Base-by-base conservation (phyloP, 2,113 vertebrate species). In the Hystrix cristata region DNA sequence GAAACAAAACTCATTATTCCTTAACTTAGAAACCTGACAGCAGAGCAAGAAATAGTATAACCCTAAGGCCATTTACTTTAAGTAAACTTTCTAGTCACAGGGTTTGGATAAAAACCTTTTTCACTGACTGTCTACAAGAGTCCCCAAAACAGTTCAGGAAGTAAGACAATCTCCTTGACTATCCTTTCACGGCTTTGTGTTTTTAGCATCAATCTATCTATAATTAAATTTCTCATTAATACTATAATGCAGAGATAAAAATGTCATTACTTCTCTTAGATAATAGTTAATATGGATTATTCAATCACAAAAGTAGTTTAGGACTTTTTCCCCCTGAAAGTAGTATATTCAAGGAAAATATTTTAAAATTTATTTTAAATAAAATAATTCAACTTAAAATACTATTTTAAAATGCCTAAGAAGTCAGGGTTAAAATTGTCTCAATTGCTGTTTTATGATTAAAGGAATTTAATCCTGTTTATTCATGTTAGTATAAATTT, bases 1-100 rank as follows among this genome's bases (percentile, higher is more conserved):
- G 87, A 82, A 96, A 96, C 62, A 91, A 94, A 93, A 81, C 65
- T 94, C 86, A 96, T 95, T 91, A 95, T 95, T 96, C 74, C 55
- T 96, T 91, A 88, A 91, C 78, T 53, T 95, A 93, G 90, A 95
- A 95, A 91, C 72, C 60, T 13, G 29, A 78, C 51, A n/a, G 16
- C 69, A 97, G 53, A 95, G 65, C 71, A 93, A 85, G 65, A 53
- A 87, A 62, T 74, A 84, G n/a, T 64, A 48, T 46, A 82, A 53
- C 46, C 96, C 59, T 85, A 84, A 78, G 79, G 43, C 79, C 53
- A 86, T 82, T 88, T 34, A 60, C 38, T 38, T 89, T 71, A 95
- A 89, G 83, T 91, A 80, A 95, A 80, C 64, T 84, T 71, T 34
- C 60, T 87, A 95, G 25, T 95, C 59, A 86, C 38, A 65, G 25